Base-by-base conservation (phyloP, 2,888 invertebrate genomes). In the Vanessa cardui region DNA sequence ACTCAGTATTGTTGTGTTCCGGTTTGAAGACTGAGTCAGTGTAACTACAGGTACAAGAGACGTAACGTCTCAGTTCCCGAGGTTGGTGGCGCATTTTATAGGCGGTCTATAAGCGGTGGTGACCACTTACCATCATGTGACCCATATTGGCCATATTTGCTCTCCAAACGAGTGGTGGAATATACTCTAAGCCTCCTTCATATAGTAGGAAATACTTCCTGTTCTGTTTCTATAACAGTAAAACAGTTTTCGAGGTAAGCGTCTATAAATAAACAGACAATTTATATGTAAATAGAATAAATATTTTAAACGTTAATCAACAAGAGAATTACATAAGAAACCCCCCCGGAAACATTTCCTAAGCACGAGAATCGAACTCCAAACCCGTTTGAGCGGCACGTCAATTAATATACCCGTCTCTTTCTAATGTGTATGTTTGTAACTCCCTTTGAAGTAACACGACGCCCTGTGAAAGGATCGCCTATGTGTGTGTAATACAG, bases 401-500 rank as follows among this genome's bases (percentile, higher is more conserved):
- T 62, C 81, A 76, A 67, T 69, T 67, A 65, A 31, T 66, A 50
- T 16, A 46, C 26, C 72, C 64, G 46, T 74, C 73, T 62, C 73
- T 58, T 56, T 72, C 67, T 62, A 45, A 47, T 44, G 62, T 6
- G 33, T 66, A 73, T 74, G 75, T 78, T 80, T 76, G 80, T 64
- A 64, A 74, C 75, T 79, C 83, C 83, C 81, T 81, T 78, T 64
- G 75, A 59, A 75, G 79, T 73, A 73, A 73, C 44, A 79, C 66
- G 73, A 71, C 66, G 70, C 78, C 76, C 79, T 79, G 83, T 83
- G 82, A 79, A 83, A 83, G 82, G 79, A 62, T 9, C 58, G 50
- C n/a, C 58, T n/a, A 4, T 77, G 85, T 85, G 83, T 83, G 85
- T 6, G 83, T 80, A 72, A 76, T 76, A 84, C 86, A 86, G 85